Conservation (phyloP, 2,888 invertebrate species). For the Erannis defoliaria region DNA sequence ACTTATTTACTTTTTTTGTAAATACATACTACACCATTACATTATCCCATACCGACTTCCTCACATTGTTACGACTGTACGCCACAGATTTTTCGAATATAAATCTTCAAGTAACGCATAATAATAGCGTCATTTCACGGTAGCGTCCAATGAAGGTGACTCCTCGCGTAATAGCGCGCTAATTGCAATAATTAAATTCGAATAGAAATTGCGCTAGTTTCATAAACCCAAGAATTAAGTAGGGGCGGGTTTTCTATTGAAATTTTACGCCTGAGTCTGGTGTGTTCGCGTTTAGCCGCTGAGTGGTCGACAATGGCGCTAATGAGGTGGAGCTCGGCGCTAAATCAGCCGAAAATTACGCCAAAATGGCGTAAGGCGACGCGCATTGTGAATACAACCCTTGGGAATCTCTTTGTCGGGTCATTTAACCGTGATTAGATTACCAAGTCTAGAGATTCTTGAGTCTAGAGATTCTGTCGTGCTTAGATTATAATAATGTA, state of each 20-base stretch:
- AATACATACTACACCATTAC: slow-evolving; percentile 10
- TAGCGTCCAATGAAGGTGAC: slow-evolving; percentile 15
- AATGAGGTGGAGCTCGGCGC: slow-evolving; percentile 49
- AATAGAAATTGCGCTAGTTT: slow-evolving; percentile 32
- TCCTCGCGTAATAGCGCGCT: slow-evolving; percentile 25
- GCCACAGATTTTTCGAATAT: slow-evolving; percentile 2
- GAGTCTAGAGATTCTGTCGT: not conserved
- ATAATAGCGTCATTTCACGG: slow-evolving; percentile 19
- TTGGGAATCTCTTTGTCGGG: slow-evolving; percentile 36
- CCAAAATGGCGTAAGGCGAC: slow-evolving; percentile 49
- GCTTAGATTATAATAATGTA: not conserved
- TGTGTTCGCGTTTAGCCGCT: slow-evolving; percentile 26
- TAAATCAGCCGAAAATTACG: slow-evolving; percentile 52
- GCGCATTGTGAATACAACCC: slow-evolving; percentile 44
- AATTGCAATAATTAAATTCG: slow-evolving; percentile 33
- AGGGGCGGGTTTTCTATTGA: slow-evolving; percentile 40
- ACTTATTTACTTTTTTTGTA: too few relatives aligned
- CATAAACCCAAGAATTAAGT: slow-evolving; percentile 38
- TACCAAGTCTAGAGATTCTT: slow-evolving; percentile 21
- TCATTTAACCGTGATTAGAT: slow-evolving; percentile 39
- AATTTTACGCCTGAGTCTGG: slow-evolving; percentile 38
- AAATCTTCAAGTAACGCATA: slow-evolving; percentile 17
- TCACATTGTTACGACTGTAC: slow-evolving; percentile 2
- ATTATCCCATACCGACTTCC: slow-evolving; percentile 15
- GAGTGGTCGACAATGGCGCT: slow-evolving; percentile 48